Conservation (phyloP, 2,113 vertebrate species). For the Otus sunia region DNA sequence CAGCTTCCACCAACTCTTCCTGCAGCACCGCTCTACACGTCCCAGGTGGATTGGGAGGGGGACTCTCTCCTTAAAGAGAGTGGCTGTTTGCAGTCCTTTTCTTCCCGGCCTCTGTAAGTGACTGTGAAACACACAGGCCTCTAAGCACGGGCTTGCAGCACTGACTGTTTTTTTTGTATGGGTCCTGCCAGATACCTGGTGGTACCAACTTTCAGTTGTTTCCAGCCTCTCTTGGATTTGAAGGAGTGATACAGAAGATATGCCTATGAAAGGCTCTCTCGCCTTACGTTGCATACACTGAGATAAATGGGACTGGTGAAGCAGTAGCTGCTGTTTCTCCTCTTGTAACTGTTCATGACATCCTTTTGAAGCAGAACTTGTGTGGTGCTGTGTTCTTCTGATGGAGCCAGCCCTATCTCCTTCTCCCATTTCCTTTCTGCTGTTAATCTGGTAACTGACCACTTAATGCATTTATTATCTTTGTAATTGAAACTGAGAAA, state of each 20-base stretch:
- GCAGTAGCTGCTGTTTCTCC: constrained; percentile 41
- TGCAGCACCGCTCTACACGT: rapidly evolving
- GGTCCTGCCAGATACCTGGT: rapidly evolving
- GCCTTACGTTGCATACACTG: not conserved
- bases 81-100: not conserved
- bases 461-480: constrained; percentile 56
- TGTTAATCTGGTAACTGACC: constrained; percentile 61
- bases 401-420: constrained; percentile 30
- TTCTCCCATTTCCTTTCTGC: constrained; percentile 8
- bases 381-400: not conserved
- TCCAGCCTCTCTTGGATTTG: not conserved
- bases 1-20: not conserved
- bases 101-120: not conserved
- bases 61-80: not conserved
- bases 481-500: constrained; percentile 60
- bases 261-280: not conserved
- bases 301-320: not conserved
- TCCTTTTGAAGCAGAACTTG: constrained; percentile 12
- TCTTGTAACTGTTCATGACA: constrained; percentile 19
- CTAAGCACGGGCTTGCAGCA: not conserved
- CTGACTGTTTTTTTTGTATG: rapidly evolving
- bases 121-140: not conserved
- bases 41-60: not conserved
- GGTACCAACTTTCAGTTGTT: not conserved
- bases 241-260: not conserved